Base-by-base conservation (phyloP, 2,797 vertebrate species). In the Pelodytes ibericus region DNA sequence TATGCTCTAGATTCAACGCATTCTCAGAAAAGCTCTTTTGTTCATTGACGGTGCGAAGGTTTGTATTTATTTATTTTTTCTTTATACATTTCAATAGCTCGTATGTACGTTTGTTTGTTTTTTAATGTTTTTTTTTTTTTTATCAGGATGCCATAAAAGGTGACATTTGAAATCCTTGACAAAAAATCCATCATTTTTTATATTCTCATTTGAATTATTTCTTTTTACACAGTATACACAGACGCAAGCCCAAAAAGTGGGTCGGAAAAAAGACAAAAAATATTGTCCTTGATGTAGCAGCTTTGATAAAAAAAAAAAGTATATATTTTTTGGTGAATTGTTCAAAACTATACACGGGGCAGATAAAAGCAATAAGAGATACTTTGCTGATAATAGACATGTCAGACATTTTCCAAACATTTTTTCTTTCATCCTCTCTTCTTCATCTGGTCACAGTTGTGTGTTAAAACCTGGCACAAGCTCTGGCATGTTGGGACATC, bases 241-340 rank as follows among this genome's bases (percentile, higher is more conserved):
- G 30, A 56, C 15, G 15, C 10, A 47, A 56, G 30, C 29, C 60
- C 36, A 33, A 72, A 53, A 62, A 36, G 57, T 60, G 41, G 41
- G 29, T 6, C 2, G 16, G 8, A 26, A 25, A 20, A 72, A 51
- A 33, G 7, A 13, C 30, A 71, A 51, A 39, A 25, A 8, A 29
- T 63, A 53, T 16, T 26, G 15, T 65, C 29, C 18, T 16, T 16
- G 13, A 31, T 24, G 22, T 29, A 64, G 13, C 3, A 24, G 33
- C 15, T 15, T 47, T 22, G 24, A 5, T 57, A 11, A 7, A 7
- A n/a, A n/a, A n/a, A n/a, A 39, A 39, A 39, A 39, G 36, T 39
- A 39, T 39, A 39, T 39, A 39, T 39, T 1, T 39, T 73, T 29
- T 57, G 18, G 24, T 36, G 62, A 49, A 73, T 73, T 73, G 60